Base-by-base conservation (phyloP, 2,888 invertebrate species). In the Platycheirus albimanus region DNA sequence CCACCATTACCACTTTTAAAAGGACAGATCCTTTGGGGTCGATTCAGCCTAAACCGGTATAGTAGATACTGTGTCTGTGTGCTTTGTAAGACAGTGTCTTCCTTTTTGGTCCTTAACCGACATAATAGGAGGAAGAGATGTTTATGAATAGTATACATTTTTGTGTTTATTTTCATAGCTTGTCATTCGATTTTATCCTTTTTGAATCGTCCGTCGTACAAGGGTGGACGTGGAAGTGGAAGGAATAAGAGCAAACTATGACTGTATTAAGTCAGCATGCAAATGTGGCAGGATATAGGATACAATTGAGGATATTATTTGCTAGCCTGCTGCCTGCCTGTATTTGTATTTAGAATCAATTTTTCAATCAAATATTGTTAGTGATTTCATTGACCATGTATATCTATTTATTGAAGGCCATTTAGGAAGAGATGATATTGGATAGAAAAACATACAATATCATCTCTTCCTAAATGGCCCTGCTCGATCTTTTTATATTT, bases 161-260 rank as follows among this genome's bases (percentile, higher is more conserved):
- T 33, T 79, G 41, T 79, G 74, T 79, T 79, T 79, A 79, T 79
- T 79, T 63, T 79, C 79, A 79, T 74, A 69, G 67, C 54, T 78
- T 66, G 49, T 66, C 43, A 54, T 74, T 74, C 0, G 45, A 45
- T 64, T 74, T 74, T 74, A 74, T 64, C 66, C 70, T 30, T 71
- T 51, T 49, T 45, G 45, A 30, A 58, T 41, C 15, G 41, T 15
- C 58, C 2, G 38, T 20, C 2, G n/a, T 8, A 11, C 10, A 36
- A 36, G 36, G n/a, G n/a, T n/a, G n/a, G n/a, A 36, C 6, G 10
- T 36, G 36, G 11, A 8, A 36, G 36, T 11, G 36, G 36, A 11
- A 36, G 36, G 10, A 36, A 36, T 6, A 10, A 8, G 6, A 5
- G 13, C n/a, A 13, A 10, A 11, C 33, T 41, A 64, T 70, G 64